These are phyloP conservation scores for Toxotes jaculatrix DNA, from an alignment of 2,113 vertebrate species.

Conservation along the genomic window DNA sequence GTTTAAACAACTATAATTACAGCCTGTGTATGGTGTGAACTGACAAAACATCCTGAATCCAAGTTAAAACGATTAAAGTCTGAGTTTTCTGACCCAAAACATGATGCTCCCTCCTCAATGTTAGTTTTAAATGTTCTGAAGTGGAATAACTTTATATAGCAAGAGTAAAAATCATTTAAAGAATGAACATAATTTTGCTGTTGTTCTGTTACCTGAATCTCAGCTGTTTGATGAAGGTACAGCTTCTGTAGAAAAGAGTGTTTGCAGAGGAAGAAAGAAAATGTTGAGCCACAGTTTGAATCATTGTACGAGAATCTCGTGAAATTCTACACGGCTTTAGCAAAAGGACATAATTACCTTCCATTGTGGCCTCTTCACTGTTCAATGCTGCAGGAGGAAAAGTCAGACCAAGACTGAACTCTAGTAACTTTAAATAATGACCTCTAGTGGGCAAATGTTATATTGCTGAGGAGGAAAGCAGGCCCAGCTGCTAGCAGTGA, in stretches of 20 bases:
- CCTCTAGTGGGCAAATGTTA: slow-evolving; percentile 51
- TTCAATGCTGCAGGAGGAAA: neutral
- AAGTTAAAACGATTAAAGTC: neutral
- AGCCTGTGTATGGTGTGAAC: too few species aligned
- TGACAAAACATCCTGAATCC: too few species aligned
- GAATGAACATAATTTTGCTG: too few species aligned
- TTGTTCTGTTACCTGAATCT: too few species aligned
- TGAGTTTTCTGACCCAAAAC: too few species aligned
- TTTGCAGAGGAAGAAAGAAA: neutral
- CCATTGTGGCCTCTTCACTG: neutral
- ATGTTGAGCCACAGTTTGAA: too few species aligned
- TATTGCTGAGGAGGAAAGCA: neutral
- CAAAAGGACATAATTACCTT: neutral
- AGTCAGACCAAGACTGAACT: neutral
- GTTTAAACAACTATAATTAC: too few species aligned
- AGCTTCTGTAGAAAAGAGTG: neutral
- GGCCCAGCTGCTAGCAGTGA: accelerated
- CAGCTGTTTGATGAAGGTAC: neutral
- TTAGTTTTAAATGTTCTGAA: neutral
- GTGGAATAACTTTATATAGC: neutral
- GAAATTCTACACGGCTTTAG: neutral
- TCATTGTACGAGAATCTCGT: too few species aligned
- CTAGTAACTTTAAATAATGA: neutral
- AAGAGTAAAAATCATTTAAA: neutral
- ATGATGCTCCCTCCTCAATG: too few species aligned